A percentile compares a stretch with the other conserved stretches of the same genome.
phyloP scores from a whole-genome alignment of 2,797 vertebrate genomes.

The Picus viridis region DNA sequence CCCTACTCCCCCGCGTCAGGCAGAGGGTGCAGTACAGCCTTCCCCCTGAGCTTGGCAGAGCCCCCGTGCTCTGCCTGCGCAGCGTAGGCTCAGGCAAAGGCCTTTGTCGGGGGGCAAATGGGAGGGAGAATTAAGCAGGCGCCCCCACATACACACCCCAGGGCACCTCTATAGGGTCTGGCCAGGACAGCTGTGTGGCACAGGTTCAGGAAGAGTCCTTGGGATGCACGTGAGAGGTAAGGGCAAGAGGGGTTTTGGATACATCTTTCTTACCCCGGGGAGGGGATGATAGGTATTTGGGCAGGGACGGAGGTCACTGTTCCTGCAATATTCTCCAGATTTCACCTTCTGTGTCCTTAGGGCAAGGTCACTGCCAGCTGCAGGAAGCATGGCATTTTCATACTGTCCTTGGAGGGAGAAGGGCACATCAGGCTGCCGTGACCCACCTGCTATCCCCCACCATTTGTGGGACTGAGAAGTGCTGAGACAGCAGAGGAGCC shows the following conservation, averaged over 20 bases:
- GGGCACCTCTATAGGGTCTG: fast-evolving
- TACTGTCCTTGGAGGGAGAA: neutral
- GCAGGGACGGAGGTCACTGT: neutral
- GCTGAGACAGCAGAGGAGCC: neutral
- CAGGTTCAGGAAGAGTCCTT: neutral
- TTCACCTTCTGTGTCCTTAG: neutral
- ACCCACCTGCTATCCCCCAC: neutral
- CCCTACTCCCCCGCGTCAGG: neutral
- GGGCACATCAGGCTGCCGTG: neutral
- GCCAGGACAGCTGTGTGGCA: fast-evolving
- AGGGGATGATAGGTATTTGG: fast-evolving
- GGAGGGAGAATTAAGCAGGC: too few relatives aligned
- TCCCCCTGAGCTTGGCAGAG: neutral
- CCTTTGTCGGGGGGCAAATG: too few relatives aligned
- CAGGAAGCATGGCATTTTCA: neutral
- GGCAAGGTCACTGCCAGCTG: neutral
- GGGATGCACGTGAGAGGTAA: neutral
- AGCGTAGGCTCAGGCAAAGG: fast-evolving
- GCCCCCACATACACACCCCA: neutral
- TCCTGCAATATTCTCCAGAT: fast-evolving
- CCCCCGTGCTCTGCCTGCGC: neutral
- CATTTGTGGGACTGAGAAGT: neutral
- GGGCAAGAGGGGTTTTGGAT: fast-evolving
- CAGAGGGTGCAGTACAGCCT: neutral
- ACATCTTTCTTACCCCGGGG: neutral